Base-by-base conservation (phyloP, 2,888 invertebrate species). In the Coleophora deauratella region DNA sequence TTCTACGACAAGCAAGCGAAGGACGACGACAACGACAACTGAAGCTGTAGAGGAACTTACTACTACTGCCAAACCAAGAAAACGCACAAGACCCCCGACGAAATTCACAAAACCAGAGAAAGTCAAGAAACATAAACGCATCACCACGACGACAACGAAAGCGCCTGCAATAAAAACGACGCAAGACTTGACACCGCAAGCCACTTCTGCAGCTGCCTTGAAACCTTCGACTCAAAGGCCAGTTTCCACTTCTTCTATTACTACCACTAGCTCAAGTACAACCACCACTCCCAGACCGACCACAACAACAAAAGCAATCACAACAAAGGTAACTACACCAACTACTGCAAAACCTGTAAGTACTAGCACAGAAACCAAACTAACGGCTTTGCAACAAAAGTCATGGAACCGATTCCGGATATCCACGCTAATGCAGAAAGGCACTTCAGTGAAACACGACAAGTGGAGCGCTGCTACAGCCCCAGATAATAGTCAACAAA, bases 391-490 rank as follows among this genome's bases (percentile, higher is more conserved):
- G 31, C 61, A 62, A 46, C 55, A 63, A 34, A 78, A 66, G 49
- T 70, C 52, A 47, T 73, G 62, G 53, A 84, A 79, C 46, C 72
- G 85, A 37, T 85, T 74, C 49, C 63, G 85, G 54, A 75, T 78
- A 53, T 79, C 85, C 10, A 81, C 80, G 12, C 50, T 85, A 41
- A 70, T 81, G 57, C 46, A 62, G 9, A 82, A 84, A 58, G 84
- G 85, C 13, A 84, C 84, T 15, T 84, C 85, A n/a, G 69, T 80
- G 0, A 85, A 82, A 42, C 81, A 82, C 42, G 84, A 84, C 46
- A 80, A 71, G 55, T 84, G 84, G 78, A 76, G 62, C 43, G 41
- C 46, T 6, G 51, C 48, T 21, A 37, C 41, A 8, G 31, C 12
- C 9, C 15, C 40, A 27, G 47, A 54, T n/a, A 31, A 10, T 10